These are phyloP conservation scores for Dasypus novemcinctus DNA, from an alignment of 2,113 vertebrate species.

Conservation along the genomic window DNA sequence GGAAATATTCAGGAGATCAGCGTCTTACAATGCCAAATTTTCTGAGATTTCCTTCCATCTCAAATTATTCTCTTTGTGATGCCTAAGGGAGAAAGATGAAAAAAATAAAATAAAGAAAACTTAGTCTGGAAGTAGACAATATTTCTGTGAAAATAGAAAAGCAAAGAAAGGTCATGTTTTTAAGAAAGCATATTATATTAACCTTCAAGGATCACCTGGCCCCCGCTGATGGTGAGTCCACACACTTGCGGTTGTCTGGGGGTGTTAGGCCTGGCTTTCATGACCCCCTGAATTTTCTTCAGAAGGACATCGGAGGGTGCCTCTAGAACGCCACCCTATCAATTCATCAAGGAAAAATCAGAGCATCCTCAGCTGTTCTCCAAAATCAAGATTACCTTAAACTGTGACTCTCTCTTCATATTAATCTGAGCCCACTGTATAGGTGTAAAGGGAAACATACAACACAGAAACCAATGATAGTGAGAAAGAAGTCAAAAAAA, in stretches of 20 bases:
- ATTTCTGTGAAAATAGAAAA: constrained; percentile 58
- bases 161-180: constrained; percentile 7
- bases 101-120: background rate
- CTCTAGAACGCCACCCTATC: constrained; percentile 48
- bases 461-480: background rate
- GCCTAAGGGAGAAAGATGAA: constrained; percentile 38
- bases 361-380: constrained; percentile 35
- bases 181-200: constrained; percentile 45
- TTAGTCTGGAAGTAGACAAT: background rate
- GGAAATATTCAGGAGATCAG: background rate
- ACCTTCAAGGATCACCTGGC: constrained; percentile 48
- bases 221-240: constrained; percentile 26
- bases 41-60: background rate
- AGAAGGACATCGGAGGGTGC: constrained; percentile 25
- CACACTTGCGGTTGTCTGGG: constrained; percentile 19
- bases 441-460: background rate
- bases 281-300: constrained; percentile 46
- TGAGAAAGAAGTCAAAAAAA: background rate
- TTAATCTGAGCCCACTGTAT: constrained; percentile 18
- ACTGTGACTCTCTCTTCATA: constrained; percentile 18
- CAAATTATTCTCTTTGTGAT: constrained; percentile 33
- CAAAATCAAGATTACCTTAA: constrained; percentile 20
- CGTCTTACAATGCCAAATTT: background rate
- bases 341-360: constrained; percentile 31
- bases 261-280: background rate